Evolutionary conservation across 2,888 invertebrate species (phyloP).

Genomic region (Imbricaverruca yamaguchii): DNA sequence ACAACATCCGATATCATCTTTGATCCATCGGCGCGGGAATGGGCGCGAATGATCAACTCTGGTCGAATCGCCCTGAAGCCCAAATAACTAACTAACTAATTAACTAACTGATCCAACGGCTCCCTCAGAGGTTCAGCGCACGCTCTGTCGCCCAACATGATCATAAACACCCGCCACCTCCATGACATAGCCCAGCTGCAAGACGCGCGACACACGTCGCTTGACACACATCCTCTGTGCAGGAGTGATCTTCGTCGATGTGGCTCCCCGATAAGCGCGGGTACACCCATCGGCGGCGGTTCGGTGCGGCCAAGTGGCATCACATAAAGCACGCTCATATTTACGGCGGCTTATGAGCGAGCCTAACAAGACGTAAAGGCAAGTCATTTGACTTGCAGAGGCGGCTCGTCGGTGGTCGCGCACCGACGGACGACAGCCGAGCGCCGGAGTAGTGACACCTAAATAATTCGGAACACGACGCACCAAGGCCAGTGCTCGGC

Average conservation of each 20-base stretch:
- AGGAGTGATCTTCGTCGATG: neutral
- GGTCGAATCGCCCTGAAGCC: no score
- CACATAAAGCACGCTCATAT: neutral
- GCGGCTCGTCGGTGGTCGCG: neutral
- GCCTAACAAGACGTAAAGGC: conserved; percentile 1
- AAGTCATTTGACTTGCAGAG: neutral
- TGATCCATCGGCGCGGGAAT: no score
- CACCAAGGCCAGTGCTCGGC: neutral
- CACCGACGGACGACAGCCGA: neutral
- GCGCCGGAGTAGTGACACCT: neutral
- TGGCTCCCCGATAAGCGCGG: neutral
- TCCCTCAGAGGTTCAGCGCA: no score
- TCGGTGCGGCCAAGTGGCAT: neutral
- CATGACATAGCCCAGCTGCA: no score
- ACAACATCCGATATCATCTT: no score
- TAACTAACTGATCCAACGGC: no score
- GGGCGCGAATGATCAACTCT: no score
- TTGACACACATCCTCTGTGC: no score
- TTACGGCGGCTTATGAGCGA: conserved; percentile 1
- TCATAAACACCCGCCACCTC: no score
- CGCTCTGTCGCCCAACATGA: no score
- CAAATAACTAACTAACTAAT: no score
- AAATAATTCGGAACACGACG: neutral
- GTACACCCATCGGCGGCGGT: neutral
- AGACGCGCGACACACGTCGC: no score